These are phyloP conservation scores for Spialia ferax DNA, from an alignment of 2,888 invertebrate species.

Conservation along the genomic window DNA sequence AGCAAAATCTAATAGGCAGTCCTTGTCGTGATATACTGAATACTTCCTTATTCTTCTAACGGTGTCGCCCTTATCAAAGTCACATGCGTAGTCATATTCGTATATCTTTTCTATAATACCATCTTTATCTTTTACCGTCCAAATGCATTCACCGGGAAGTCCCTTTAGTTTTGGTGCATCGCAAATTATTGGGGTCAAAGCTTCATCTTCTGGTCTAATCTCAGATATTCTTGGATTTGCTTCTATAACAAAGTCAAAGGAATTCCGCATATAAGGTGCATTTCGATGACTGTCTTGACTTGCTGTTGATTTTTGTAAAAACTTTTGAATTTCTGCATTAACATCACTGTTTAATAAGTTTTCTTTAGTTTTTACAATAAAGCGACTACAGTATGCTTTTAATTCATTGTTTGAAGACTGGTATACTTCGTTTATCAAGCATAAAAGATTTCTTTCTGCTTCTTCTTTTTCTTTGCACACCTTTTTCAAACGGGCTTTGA, in stretches of 20 bases:
- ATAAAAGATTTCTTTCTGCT: constrained; percentile 64
- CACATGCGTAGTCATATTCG: constrained; percentile 67
- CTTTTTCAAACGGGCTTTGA: constrained; percentile 66
- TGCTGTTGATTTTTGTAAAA: constrained; percentile 53
- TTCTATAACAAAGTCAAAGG: constrained; percentile 13
- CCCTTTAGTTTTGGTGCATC: constrained; percentile 66
- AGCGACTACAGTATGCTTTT: constrained; percentile 67
- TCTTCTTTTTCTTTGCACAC: constrained; percentile 65
- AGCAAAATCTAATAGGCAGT: constrained; percentile 69
- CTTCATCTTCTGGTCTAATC: constrained; percentile 51
- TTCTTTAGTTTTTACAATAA: constrained; percentile 66
- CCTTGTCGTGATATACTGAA: constrained; percentile 76
- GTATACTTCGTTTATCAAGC: constrained; percentile 67
- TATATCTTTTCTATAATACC: constrained; percentile 77
- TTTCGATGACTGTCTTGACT: too few relatives aligned
- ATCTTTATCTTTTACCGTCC: constrained; percentile 77
- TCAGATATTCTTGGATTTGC: constrained; percentile 46
- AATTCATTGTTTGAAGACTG: constrained; percentile 66
- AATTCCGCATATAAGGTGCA: constrained; percentile 5
- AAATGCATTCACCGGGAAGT: constrained; percentile 73
- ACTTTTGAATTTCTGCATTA: constrained; percentile 64
- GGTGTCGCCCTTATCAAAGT: constrained; percentile 67
- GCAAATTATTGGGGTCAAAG: constrained; percentile 51
- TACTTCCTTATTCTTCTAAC: constrained; percentile 73
- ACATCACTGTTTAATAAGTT: constrained; percentile 66